Conservation (phyloP, 2,888 invertebrate species). For the Clanis bilineata region DNA sequence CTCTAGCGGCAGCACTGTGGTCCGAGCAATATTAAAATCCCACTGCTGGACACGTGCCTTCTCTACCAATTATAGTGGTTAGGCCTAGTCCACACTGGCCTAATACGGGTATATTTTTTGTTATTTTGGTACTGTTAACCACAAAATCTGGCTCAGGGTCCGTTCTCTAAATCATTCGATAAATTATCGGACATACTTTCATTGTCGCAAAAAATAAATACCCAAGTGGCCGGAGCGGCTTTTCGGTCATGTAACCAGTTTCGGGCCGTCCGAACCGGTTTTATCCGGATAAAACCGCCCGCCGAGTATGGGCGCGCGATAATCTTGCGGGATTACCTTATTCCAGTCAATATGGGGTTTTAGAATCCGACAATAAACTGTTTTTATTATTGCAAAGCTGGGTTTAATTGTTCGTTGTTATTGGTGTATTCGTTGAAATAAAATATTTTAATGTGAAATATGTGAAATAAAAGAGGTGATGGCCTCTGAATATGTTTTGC, state of each 20-base stretch:
- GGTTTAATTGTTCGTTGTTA: not conserved
- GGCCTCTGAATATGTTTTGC: too few relatives aligned
- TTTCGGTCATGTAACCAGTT: conserved; percentile 36
- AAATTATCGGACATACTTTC: conserved; percentile 9
- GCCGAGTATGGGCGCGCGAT: conserved; percentile 29
- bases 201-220: conserved; percentile 12
- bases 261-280: conserved; percentile 32
- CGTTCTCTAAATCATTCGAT: conserved; percentile 10
- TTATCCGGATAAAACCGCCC: conserved; percentile 38
- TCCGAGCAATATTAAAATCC: too few relatives aligned
- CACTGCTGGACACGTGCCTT: too few relatives aligned
- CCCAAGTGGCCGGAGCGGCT: conserved; percentile 22
- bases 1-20: too few relatives aligned
- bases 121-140: not conserved
- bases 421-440: not conserved
- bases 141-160: not conserved
- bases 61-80: too few relatives aligned
- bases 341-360: conserved; percentile 24
- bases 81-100: too few relatives aligned
- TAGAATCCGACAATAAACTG: not conserved
- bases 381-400: not conserved
- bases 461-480: too few relatives aligned
- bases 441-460: not conserved
- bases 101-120: not conserved
- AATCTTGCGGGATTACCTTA: conserved; percentile 36